These are phyloP conservation scores for Catostomus latipinnis DNA, from an alignment of 2,797 vertebrate genomes.

Conservation along the genomic window DNA sequence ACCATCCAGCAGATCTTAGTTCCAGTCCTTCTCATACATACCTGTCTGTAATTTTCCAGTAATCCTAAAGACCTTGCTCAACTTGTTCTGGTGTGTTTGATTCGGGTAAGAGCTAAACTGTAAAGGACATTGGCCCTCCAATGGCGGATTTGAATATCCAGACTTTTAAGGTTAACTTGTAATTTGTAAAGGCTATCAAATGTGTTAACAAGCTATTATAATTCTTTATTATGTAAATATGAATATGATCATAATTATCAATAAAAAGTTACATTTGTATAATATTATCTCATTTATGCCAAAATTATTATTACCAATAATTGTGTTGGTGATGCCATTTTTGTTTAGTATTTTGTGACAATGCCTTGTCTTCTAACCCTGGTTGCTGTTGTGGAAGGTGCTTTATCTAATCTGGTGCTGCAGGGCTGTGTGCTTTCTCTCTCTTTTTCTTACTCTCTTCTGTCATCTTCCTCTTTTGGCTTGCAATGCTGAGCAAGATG, in stretches of 20 bases:
- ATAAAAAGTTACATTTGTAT: not conserved
- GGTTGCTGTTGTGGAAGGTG: slow-evolving; percentile 44
- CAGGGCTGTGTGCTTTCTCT: slow-evolving; percentile 55
- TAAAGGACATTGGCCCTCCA: not conserved
- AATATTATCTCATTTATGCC: not conserved
- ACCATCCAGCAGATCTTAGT: not conserved
- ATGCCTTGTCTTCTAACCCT: slow-evolving; percentile 19
- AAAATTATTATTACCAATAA: not conserved
- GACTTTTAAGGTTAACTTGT: too few species aligned
- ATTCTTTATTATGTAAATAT: too few species aligned
- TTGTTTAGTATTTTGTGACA: not conserved
- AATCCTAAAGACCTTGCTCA: not conserved
- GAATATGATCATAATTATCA: too few species aligned
- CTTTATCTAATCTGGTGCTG: slow-evolving; percentile 65
- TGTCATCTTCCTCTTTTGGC: slow-evolving; percentile 36
- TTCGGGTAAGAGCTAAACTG: not conserved
- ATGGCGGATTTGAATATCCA: too few species aligned
- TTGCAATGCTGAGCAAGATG: slow-evolving; percentile 32
- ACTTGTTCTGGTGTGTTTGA: slow-evolving; percentile 16
- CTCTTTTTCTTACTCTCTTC: not conserved
- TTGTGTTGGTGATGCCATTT: not conserved
- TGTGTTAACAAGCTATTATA: too few species aligned
- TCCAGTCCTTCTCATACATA: not conserved
- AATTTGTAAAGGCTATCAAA: too few species aligned
- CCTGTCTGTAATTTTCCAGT: slow-evolving; percentile 14